A percentile compares a stretch with the other conserved stretches of the same genome.
Evolutionary conservation across 2,797 vertebrate species (phyloP).

Genomic region (Alfaro cultratus): DNA sequence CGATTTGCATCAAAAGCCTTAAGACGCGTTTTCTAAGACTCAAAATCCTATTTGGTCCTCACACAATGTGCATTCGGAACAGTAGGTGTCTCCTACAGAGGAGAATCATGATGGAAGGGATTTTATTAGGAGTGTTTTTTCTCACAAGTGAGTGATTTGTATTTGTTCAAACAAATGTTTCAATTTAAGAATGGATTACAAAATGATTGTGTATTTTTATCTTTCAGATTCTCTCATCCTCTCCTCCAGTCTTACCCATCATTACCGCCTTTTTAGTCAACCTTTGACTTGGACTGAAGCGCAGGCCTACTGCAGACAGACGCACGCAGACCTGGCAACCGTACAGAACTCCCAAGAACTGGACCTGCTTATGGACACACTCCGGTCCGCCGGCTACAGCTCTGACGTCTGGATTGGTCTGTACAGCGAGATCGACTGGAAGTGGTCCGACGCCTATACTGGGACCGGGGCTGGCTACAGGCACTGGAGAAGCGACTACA

Average conservation of each 20-base stretch:
- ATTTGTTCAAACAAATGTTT: background rate
- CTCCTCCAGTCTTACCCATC: background rate
- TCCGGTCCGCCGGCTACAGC: background rate
- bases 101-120: slow-evolving; percentile 2
- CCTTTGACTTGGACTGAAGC: background rate
- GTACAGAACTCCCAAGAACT: background rate
- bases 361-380: background rate
- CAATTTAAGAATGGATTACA: too few relatives aligned
- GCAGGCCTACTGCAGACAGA: slow-evolving; percentile 7
- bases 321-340: slow-evolving; percentile 3
- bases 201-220: background rate
- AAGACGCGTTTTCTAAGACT: background rate
- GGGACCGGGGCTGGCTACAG: background rate
- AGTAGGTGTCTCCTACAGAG: background rate
- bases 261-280: background rate
- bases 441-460: background rate
- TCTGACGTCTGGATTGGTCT: background rate
- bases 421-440: background rate
- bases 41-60: background rate
- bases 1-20: background rate
- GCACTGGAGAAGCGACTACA: background rate
- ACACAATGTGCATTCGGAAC: background rate
- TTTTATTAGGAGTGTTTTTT: background rate
- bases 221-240: background rate
- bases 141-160: slow-evolving; percentile 15